Percentiles rank a stretch among this genome's conserved stretches.
These are phyloP conservation scores for Drosophila multiciliata DNA, from an alignment of 2,888 invertebrate species.

Conservation along the genomic window DNA sequence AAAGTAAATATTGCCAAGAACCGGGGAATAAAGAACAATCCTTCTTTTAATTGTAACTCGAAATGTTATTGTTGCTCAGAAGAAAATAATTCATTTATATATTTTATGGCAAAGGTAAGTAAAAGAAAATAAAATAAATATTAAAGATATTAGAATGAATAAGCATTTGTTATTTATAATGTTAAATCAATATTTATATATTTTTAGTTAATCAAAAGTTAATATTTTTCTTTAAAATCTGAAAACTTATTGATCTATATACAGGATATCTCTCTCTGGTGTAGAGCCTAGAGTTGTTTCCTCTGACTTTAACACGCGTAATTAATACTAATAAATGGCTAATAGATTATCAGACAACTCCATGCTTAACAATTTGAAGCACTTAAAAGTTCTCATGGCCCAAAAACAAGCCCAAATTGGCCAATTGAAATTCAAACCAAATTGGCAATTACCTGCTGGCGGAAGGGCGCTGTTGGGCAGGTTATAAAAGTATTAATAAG, in stretches of 20 bases:
- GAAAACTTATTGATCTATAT: background rate
- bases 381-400: slow-evolving; percentile 35
- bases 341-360: slow-evolving; percentile 27
- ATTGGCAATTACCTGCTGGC: slow-evolving; percentile 57
- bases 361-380: slow-evolving; percentile 36
- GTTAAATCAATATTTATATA: background rate
- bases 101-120: background rate
- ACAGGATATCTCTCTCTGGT: background rate
- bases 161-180: background rate
- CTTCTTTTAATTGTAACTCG: background rate
- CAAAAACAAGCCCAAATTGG: slow-evolving; percentile 52
- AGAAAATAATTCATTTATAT: background rate
- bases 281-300: background rate
- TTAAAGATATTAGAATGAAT: background rate
- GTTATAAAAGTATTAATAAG: slow-evolving; percentile 68
- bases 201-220: background rate
- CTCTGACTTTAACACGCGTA: background rate
- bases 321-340: slow-evolving; percentile 4
- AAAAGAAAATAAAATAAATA: background rate
- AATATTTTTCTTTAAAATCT: background rate
- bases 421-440: slow-evolving; percentile 65
- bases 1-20: slow-evolving; percentile 11
- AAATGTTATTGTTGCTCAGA: background rate
- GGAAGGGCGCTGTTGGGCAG: slow-evolving; percentile 5
- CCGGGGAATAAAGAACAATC: background rate